phyloP scores from a whole-genome alignment of 2,797 vertebrate species.

The Acomys russatus region DNA sequence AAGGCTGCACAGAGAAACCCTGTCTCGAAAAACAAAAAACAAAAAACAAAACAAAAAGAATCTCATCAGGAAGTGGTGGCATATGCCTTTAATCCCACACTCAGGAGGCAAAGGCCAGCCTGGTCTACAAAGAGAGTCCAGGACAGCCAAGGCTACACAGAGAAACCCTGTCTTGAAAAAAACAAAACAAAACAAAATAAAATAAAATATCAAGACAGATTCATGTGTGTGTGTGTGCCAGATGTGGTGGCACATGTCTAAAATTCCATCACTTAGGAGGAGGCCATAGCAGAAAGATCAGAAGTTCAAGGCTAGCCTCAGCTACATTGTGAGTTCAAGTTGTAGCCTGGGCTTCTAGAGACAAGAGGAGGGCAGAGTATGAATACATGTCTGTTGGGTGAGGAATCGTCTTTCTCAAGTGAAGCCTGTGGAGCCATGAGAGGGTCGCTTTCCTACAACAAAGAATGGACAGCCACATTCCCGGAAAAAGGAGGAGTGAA shows the following conservation, averaged over 20 bases:
- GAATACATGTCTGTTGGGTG: background rate
- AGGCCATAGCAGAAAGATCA: background rate
- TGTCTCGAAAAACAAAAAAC: background rate
- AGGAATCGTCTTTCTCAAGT: background rate
- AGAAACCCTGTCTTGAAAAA: background rate
- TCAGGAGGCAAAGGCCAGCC: too few relatives aligned
- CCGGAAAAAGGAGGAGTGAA: background rate
- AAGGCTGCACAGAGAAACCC: too few relatives aligned
- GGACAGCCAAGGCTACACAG: too few relatives aligned
- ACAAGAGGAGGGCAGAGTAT: background rate
- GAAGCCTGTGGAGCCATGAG: background rate
- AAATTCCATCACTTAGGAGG: background rate
- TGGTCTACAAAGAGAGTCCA: too few relatives aligned
- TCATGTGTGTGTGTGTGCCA: too few relatives aligned
- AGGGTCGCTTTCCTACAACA: background rate
- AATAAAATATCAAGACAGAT: background rate
- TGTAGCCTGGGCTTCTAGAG: background rate
- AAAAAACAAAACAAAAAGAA: background rate
- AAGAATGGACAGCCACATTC: background rate
- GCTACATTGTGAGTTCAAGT: too few relatives aligned
- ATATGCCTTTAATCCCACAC: background rate
- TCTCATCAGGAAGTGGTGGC: background rate
- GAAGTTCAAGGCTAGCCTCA: background rate
- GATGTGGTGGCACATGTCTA: background rate
- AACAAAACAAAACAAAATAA: background rate